Evolutionary conservation across 2,113 vertebrate species (phyloP).

Genomic region (Puffinus mauretanicus): DNA sequence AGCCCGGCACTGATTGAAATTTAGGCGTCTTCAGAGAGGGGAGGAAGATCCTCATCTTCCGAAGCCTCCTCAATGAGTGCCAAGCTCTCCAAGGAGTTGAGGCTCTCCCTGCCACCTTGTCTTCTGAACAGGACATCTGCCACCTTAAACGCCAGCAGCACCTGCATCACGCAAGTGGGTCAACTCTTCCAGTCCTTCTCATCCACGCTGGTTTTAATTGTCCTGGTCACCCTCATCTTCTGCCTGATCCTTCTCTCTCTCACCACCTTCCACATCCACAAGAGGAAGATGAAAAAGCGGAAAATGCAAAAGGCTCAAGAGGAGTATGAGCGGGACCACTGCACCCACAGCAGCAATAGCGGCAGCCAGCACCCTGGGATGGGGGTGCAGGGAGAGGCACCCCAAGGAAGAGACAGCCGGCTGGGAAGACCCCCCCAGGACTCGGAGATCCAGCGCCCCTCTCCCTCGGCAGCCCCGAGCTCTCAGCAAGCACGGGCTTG

Average conservation of each 20-base stretch:
- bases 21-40: conserved; percentile 30
- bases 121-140: conserved; percentile 81
- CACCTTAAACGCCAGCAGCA: conserved; percentile 73
- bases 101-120: conserved; percentile 83
- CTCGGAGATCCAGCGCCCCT: conserved; percentile 58
- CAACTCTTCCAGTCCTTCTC: conserved; percentile 90
- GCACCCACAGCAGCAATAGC: conserved; percentile 74
- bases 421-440: conserved; percentile 72
- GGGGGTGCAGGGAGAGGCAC: conserved; percentile 24
- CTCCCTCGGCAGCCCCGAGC: conserved; percentile 43
- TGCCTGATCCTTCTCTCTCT: conserved; percentile 92
- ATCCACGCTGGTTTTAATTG: conserved; percentile 90
- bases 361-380: conserved; percentile 23
- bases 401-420: conserved; percentile 65
- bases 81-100: conserved; percentile 82
- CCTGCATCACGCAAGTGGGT: conserved; percentile 88
- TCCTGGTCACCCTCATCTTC: conserved; percentile 89
- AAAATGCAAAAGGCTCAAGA: conserved; percentile 96
- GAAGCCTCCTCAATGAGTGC: conserved; percentile 84
- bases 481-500: conserved; percentile 53
- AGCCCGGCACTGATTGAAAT: neutral
- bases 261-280: conserved; percentile 94
- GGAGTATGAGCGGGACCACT: conserved; percentile 95
- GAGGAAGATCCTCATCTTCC: conserved; percentile 64
- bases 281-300: conserved; percentile 93